Base-by-base conservation (phyloP, 2,888 invertebrate species). In the Platycheirus rosarum region DNA sequence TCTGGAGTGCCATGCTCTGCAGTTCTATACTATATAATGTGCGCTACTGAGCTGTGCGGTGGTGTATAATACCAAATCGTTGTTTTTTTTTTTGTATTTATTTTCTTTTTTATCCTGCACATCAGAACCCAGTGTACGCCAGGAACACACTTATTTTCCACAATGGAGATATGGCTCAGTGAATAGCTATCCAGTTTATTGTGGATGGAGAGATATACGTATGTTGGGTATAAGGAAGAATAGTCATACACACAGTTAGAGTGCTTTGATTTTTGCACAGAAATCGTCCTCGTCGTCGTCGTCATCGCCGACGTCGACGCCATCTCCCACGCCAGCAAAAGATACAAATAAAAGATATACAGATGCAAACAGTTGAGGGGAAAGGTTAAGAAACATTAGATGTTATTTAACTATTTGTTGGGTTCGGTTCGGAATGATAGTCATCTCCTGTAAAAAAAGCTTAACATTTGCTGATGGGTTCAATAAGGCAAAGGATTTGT, bases 121-220 rank as follows among this genome's bases (percentile, higher is more conserved):
- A 76, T 55, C 18, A 26, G 49, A 42, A 70, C 76, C 76, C 66
- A 60, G 66, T 82, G 77, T 82, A 73, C 76, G 77, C 71, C 77
- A 77, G 82, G 76, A 82, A 82, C 82, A 82, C 82, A 82, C 82
- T 82, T 82, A 82, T 82, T 82, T 77, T 82, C 82, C 82, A 82
- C 82, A 82, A 82, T 82, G 76, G 76, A 82, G 82, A 77, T 68
- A 77, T 77, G 82, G 71, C 82, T 76, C 76, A 73, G 68, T 77
- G 82, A 77, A 73, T 73, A 82, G 82, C 77, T 82, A 77, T 82
- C 80, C 75, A 76, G 76, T 82, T 75, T 76, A 70, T 70, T 66
- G 70, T 82, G 62, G 68, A 73, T 77, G 23, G 23, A 68, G 53
- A 77, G 71, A 71, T 82, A 76, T 55, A 74, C 63, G 69, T 55